Evolutionary conservation across 2,888 invertebrate genomes (phyloP), one percentile per base, ranked within the genome.

Genomic region (Epinotia demarniana): DNA sequence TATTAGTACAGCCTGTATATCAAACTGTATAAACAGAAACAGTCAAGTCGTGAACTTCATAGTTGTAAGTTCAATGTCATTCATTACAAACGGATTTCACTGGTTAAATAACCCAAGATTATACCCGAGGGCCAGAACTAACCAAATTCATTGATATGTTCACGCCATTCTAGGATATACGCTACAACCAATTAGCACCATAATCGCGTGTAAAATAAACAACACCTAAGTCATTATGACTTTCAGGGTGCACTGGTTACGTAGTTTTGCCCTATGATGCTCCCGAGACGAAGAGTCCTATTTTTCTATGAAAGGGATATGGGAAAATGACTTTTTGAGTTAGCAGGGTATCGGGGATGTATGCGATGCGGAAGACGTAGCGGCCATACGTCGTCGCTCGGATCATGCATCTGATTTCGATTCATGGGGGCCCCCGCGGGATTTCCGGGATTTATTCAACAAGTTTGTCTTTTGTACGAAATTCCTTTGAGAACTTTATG

Each of bases 391-490:
- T 72, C 55, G 46, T 72, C 46, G 53, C 66, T 57, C 43, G 63
- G 55, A 57, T 64, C 43, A 64, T 23, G 63, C 72, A 72, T 46
- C 72, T 64, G 72, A 72, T 72, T 72, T 72, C 72, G 33, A 72
- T 72, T 66, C 64, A 72, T 49, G 58, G 58, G 57, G 46, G 58
- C 58, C 18, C 58, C 8, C 33, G 46, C 67, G 43, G 39, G 23
- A 66, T 58, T 72, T 60, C 72, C 66, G 60, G 58, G 60, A 66
- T 72, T 72, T 58, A 58, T 72, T 60, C 60, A 72, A 66, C 57
- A 72, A 72, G 64, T 72, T 72, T 72, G 66, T 60, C 58, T 27
- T 64, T 58, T 66, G 60, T 72, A 66, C 66, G 16, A 5, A 19
- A 72, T 66, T 19, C 33, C 11, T 49, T 49, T 58, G 72, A 55